These are phyloP conservation scores for Orchesella flavescens DNA, from an alignment of 2,888 invertebrate species.

Conservation along the genomic window DNA sequence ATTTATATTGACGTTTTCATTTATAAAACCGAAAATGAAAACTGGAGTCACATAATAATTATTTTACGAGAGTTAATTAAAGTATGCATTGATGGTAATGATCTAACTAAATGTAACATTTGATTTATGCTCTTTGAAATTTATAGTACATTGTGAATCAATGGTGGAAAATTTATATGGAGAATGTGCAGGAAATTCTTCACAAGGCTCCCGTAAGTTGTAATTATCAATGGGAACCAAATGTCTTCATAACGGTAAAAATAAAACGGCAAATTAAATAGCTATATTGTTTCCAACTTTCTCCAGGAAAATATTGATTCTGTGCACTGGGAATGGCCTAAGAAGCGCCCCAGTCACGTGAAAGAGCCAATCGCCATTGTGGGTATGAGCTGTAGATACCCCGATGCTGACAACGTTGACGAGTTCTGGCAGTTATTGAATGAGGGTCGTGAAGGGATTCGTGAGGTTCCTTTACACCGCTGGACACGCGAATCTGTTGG, in stretches of 20 bases:
- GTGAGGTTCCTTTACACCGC: slow-evolving; percentile 55
- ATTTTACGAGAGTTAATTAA: too few relatives aligned
- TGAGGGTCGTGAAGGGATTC: slow-evolving; percentile 60
- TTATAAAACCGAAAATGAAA: too few relatives aligned
- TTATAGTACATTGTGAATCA: slow-evolving; percentile 43
- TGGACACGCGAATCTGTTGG: slow-evolving; percentile 51
- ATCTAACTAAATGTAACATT: neutral
- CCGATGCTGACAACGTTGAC: slow-evolving; percentile 56
- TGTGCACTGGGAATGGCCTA: slow-evolving; percentile 2
- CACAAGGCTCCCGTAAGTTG: slow-evolving; percentile 5
- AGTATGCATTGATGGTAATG: too few relatives aligned
- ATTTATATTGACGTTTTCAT: too few relatives aligned
- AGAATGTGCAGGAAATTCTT: slow-evolving; percentile 14
- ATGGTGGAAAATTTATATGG: slow-evolving; percentile 38
- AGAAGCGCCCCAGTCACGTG: neutral
- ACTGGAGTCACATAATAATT: too few relatives aligned
- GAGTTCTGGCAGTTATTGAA: slow-evolving; percentile 64
- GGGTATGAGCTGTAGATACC: slow-evolving; percentile 57
- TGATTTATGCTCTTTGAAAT: slow-evolving; percentile 1
- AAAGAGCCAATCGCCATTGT: slow-evolving; percentile 63
- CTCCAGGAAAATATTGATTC: slow-evolving; percentile 2
- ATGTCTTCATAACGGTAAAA: neutral
- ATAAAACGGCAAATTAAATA: slow-evolving; percentile 1
- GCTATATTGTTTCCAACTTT: neutral
- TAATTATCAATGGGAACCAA: slow-evolving; percentile 4